phyloP scores from a whole-genome alignment of 2,113 vertebrate species.

The Lepisosteus oculatus region DNA sequence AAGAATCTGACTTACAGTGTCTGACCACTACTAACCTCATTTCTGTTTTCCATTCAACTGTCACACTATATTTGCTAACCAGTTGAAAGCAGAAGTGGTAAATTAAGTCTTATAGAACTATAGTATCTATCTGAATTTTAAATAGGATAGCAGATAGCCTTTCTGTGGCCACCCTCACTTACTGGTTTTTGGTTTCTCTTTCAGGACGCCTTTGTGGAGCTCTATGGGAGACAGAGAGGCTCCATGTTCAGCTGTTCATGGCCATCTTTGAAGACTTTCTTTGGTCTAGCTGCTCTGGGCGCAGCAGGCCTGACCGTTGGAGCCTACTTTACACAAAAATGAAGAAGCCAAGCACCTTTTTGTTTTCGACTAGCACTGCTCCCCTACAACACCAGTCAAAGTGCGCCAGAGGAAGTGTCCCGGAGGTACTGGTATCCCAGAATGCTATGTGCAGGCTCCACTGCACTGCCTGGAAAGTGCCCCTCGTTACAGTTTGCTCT shows the following conservation, averaged over 20 bases:
- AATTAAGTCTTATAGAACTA: no score
- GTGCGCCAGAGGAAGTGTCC: constrained; percentile 1
- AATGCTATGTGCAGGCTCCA: no score
- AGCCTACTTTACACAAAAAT: constrained; percentile 94
- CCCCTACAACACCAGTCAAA: constrained; percentile 14
- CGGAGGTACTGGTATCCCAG: no score
- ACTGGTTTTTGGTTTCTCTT: constrained; percentile 23
- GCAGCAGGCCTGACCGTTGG: constrained; percentile 93
- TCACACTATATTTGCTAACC: no score
- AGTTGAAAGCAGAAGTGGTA: no score
- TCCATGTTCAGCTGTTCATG: constrained; percentile 85
- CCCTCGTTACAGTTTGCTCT: constrained; percentile 53
- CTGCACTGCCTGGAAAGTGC: constrained; percentile 37
- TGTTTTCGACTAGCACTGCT: not conserved
- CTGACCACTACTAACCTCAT: no score
- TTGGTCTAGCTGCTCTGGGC: constrained; percentile 89
- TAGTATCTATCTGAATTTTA: no score
- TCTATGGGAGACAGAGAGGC: constrained; percentile 82
- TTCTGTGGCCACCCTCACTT: not conserved
- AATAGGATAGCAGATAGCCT: no score
- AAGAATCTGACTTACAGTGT: no score
- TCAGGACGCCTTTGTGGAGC: constrained; percentile 96
- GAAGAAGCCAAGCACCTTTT: constrained; percentile 47
- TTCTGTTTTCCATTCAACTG: no score
- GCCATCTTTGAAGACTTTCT: constrained; percentile 91